Percentiles rank a stretch among this genome's conserved stretches.
Conservation (phyloP, 2,888 invertebrate genomes). For the Cristatella mucedo region DNA sequence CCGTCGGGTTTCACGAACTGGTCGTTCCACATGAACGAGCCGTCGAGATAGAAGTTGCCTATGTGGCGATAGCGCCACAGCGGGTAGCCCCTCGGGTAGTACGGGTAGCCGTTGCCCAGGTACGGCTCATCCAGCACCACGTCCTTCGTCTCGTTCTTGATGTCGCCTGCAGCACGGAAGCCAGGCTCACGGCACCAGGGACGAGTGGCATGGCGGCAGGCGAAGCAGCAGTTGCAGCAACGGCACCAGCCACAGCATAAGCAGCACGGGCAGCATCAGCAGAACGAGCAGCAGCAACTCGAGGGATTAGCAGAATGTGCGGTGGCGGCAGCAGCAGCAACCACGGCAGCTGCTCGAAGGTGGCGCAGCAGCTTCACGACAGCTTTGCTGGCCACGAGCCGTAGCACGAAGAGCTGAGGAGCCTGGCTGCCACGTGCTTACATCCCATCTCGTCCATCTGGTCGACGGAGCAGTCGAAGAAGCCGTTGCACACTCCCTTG, state of each 20-base stretch:
- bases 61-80: slow-evolving; percentile 5
- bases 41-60: slow-evolving; percentile 10
- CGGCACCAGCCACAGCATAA: no score
- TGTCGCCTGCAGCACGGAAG: background rate
- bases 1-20: slow-evolving; percentile 25
- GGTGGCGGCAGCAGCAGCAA: no score
- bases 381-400: no score
- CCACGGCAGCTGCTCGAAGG: no score
- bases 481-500: slow-evolving; percentile 60
- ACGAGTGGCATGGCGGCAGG: background rate
- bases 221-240: no score
- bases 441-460: slow-evolving; percentile 35
- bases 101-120: background rate
- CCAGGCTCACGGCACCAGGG: background rate
- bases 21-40: slow-evolving; percentile 13
- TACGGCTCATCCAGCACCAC: no score
- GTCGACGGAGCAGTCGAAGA: slow-evolving; percentile 57
- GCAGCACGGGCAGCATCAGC: no score
- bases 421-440: slow-evolving; percentile 10
- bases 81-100: slow-evolving; percentile 1
- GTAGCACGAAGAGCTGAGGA: background rate
- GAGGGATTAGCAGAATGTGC: no score
- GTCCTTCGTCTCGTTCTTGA: background rate
- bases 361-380: no score
- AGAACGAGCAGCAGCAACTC: no score